Base-by-base conservation (phyloP, 2,797 vertebrate genomes). In the Xenops minutus region DNA sequence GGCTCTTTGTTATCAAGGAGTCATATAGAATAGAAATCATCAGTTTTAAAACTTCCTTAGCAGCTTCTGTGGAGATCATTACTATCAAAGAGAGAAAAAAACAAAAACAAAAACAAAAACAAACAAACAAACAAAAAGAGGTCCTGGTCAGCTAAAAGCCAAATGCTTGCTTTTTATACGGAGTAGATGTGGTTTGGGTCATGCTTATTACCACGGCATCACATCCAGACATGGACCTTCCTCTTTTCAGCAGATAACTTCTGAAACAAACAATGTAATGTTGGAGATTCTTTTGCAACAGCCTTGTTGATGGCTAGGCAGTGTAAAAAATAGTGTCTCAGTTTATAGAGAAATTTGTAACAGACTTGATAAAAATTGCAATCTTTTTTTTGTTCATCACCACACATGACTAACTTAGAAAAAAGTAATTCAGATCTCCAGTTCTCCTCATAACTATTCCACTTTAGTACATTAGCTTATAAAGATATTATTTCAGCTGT, bases 401-500 rank as follows among this genome's bases (percentile, higher is more conserved):
- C 66, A 69, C 17, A 63, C 44, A 69, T 0, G 2, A 68, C 26
- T 48, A 75, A 68, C 23, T 85, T 78, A 44, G 36, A 87, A 77
- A 41, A 93, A 93, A 89, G 91, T 93, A 92, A 88, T 69, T 19
- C 41, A 73, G 51, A 77, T 34, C 22, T 92, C 14, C 12, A 27
- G 22, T 69, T 88, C 89, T 75, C 41, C 32, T 69, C 3, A 2
- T 48, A 81, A 62, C 48, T 49, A 69, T 95, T 85, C 36, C 27
- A 49, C 34, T 88, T 91, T 59, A 78, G 36, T 73, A 61, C 30
- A 67, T 81, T 75, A 59, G 15, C 37, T 91, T 88, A 81, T 81
- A 86, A 88, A 91, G 73, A 49, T 94, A 92, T 95, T 91, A 84
- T 84, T 95, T 89, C 58, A 52, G n/a, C 55, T 66, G 24, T 94